Conservation (phyloP, 2,797 vertebrate species). For the Lycodopsis pacificus region DNA sequence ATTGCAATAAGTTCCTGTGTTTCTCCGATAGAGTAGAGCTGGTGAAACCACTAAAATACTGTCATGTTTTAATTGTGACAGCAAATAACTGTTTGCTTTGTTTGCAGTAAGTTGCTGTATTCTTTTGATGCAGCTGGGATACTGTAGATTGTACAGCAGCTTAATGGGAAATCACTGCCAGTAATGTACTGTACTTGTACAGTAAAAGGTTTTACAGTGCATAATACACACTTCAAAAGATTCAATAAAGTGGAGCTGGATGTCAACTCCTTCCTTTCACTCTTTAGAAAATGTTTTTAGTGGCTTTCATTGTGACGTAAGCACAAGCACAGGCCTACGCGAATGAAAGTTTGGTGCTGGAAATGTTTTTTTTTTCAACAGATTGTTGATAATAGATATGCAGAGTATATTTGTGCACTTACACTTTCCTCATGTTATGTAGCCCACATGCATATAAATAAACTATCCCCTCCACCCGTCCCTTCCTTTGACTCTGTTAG, state of each 20-base stretch:
- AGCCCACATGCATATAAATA: not conserved
- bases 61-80: not conserved
- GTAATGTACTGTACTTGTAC: too few species aligned
- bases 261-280: too few species aligned
- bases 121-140: not conserved
- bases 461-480: not conserved
- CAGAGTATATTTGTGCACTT: not conserved
- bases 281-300: not conserved
- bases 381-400: not conserved
- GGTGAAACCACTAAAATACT: not conserved
- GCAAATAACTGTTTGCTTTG: not conserved
- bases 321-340: not conserved
- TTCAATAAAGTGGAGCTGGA: not conserved
- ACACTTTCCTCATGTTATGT: not conserved
- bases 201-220: not conserved
- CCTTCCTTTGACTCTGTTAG: slow-evolving; percentile 54
- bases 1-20: too few species aligned
- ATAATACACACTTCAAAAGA: too few species aligned
- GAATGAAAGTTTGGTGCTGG: not conserved
- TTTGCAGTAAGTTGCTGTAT: not conserved
- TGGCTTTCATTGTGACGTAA: not conserved
- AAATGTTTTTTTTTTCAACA: not conserved
- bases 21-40: too few species aligned
- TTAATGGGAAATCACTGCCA: too few species aligned
- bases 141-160: too few species aligned